phyloP scores from a whole-genome alignment of 2,113 vertebrate genomes.

The Choloepus hoffmanni region DNA sequence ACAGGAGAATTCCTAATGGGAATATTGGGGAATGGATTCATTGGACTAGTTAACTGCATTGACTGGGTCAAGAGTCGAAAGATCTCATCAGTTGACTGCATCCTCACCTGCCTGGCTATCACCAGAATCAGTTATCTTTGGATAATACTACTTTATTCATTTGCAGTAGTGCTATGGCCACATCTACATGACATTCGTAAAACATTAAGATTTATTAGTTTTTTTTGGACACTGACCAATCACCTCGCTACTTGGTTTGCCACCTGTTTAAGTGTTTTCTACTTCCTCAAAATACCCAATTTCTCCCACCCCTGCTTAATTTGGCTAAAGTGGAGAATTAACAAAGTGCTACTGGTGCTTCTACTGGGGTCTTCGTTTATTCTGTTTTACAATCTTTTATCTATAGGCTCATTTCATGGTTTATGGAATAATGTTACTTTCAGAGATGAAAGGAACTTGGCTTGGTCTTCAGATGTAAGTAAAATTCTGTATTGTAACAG shows the following conservation, averaged over 20 bases:
- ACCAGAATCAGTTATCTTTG: conserved; percentile 41
- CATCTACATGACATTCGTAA: background rate
- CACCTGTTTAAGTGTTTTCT: conserved; percentile 46
- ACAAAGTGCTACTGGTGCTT: background rate
- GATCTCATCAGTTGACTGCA: background rate
- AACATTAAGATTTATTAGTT: accelerated
- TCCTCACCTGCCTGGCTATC: conserved; percentile 41
- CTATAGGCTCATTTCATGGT: background rate
- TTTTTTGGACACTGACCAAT: background rate
- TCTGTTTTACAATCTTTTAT: background rate
- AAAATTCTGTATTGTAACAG: background rate
- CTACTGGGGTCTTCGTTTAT: background rate
- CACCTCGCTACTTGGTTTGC: conserved; percentile 5
- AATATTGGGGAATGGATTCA: conserved; percentile 15
- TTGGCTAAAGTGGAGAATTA: conserved; percentile 15
- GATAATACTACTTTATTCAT: background rate
- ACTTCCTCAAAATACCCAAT: conserved; percentile 38
- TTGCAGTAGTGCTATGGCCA: background rate
- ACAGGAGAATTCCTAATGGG: background rate
- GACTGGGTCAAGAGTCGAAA: background rate
- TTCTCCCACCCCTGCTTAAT: conserved; percentile 51
- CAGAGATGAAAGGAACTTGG: background rate
- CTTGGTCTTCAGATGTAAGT: background rate
- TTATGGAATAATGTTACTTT: too few relatives aligned
- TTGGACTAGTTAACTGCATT: background rate